Conservation (phyloP, 2,888 invertebrate genomes). For the Hirtodrosophila histrioides region DNA sequence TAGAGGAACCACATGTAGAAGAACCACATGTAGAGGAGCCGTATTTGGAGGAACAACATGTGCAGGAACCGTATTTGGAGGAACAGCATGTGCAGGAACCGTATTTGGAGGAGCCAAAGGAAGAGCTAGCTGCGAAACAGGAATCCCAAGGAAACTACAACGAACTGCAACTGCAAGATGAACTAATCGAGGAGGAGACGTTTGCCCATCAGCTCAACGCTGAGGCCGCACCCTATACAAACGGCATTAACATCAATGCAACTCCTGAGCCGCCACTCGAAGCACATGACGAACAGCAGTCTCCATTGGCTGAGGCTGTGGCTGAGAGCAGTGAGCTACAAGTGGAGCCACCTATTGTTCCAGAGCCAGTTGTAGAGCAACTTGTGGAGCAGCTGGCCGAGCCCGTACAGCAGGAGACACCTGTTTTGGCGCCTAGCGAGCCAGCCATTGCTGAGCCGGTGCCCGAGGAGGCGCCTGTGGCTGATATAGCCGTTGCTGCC, state of each 20-base stretch:
- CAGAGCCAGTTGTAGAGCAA: constrained; percentile 21
- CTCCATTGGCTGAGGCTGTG: constrained; percentile 7
- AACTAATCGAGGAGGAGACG: constrained; percentile 39
- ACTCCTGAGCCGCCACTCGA: constrained; percentile 36
- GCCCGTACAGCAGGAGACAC: constrained; percentile 10
- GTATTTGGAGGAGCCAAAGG: constrained; percentile 1
- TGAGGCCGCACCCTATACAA: constrained; percentile 31
- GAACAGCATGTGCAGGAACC: neutral
- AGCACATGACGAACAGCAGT: constrained; percentile 2
- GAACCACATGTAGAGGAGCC: neutral
- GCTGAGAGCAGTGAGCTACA: constrained; percentile 2
- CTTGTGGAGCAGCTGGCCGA: constrained; percentile 10
- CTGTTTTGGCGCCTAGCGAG: constrained; percentile 2
- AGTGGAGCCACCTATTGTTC: constrained; percentile 2
- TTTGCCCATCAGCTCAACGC: constrained; percentile 9
- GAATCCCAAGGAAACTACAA: constrained; percentile 49
- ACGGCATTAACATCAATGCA: constrained; percentile 31
- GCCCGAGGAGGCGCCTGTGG: constrained; percentile 10
- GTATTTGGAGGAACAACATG: constrained; percentile 7
- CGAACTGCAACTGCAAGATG: constrained; percentile 47
- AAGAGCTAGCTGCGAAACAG: constrained; percentile 25
- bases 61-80: constrained; percentile 11
- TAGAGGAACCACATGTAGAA: constrained; percentile 7
- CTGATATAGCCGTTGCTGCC: constrained; percentile 20
- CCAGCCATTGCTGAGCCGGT: constrained; percentile 8